Evolutionary conservation across 1,140 invertebrate genomes (phyloP).

Genomic region (Dendroctonus ponderosae): DNA sequence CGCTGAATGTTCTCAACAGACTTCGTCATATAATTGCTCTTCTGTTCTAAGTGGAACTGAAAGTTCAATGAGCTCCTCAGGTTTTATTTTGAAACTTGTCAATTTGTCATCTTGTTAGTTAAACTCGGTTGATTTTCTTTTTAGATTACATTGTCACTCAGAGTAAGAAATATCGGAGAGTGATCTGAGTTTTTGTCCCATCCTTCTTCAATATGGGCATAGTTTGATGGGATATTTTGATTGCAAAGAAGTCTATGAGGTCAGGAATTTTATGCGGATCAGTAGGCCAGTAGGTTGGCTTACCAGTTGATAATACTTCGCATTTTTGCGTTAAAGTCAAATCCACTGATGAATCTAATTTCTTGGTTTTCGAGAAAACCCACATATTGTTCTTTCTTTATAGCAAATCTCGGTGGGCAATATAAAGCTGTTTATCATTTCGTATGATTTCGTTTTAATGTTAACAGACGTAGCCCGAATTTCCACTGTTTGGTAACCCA

Average conservation of each 20-base stretch:
- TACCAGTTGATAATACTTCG: constrained; percentile 7
- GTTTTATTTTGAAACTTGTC: no score
- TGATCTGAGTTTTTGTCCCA: background rate
- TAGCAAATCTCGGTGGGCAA: background rate
- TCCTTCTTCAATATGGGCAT: background rate
- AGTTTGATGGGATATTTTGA: background rate
- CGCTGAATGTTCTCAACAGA: no score
- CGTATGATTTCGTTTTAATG: no score
- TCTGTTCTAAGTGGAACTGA: no score
- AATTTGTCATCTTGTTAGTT: no score
- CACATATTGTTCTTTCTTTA: background rate
- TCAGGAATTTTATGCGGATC: constrained; percentile 20
- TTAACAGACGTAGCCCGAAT: no score
- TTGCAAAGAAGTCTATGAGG: constrained; percentile 16
- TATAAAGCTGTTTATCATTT: no score
- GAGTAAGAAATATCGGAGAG: background rate
- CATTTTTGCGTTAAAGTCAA: background rate
- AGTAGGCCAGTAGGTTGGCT: constrained; percentile 17
- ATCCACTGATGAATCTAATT: background rate
- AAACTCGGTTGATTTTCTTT: background rate
- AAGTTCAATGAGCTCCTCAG: no score
- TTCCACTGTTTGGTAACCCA: no score
- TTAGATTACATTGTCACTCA: background rate
- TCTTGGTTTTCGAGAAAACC: background rate
- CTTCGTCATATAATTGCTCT: no score